Evolutionary conservation across 2,797 vertebrate species (phyloP).

Genomic region (Pseudochirops cupreus): DNA sequence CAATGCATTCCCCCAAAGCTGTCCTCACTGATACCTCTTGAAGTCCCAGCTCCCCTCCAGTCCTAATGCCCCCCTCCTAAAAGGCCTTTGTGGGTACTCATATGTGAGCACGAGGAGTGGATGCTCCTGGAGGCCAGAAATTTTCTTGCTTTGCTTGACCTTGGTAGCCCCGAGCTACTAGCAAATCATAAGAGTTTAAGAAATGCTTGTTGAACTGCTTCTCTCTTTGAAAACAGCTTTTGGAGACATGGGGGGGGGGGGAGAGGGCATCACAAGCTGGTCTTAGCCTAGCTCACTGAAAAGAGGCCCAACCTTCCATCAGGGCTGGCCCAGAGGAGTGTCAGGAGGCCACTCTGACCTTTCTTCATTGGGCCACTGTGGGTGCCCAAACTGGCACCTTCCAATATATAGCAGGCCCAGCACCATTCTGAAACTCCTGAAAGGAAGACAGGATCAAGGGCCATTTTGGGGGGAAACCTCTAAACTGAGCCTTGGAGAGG

Average conservation of each 20-base stretch:
- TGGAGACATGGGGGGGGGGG: too few relatives aligned
- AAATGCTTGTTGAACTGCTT: background rate
- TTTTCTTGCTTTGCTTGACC: background rate
- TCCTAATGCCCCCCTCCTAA: background rate
- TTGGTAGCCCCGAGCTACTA: background rate
- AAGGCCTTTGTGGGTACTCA: background rate
- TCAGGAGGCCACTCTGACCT: background rate
- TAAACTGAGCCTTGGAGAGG: too few relatives aligned
- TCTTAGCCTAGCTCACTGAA: background rate
- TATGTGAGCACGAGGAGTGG: too few relatives aligned
- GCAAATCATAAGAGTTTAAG: background rate
- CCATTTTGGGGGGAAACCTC: too few relatives aligned
- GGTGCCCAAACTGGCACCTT: background rate
- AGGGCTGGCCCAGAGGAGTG: background rate
- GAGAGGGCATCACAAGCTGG: background rate
- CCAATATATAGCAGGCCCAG: too few relatives aligned
- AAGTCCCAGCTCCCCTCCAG: background rate
- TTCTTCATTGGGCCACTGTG: too few relatives aligned
- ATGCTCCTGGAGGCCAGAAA: background rate
- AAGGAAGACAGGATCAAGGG: background rate
- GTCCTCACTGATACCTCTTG: background rate
- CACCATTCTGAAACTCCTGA: background rate
- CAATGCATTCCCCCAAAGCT: background rate
- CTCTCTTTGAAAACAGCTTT: background rate
- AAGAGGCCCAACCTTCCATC: background rate